These are phyloP conservation scores for Merodon equestris DNA, from an alignment of 2,888 invertebrate genomes.

Conservation along the genomic window DNA sequence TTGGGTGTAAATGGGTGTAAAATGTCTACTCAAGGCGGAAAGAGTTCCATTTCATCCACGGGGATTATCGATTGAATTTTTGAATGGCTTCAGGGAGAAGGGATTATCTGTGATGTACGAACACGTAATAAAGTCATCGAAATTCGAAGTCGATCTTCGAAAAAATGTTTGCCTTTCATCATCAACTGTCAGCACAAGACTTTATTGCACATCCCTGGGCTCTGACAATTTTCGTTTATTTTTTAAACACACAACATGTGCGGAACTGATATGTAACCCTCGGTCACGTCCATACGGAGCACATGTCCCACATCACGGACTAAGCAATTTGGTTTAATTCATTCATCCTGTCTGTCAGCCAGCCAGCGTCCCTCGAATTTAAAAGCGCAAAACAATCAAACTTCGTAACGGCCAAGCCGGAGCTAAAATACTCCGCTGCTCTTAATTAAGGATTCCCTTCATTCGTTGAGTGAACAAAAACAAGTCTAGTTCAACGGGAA, in stretches of 20 bases:
- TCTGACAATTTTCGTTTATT: no score
- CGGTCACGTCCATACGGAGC: slow-evolving; percentile 31
- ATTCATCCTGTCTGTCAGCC: not conserved
- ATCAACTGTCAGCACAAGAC: no score
- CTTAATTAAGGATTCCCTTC: no score
- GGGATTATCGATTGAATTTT: slow-evolving; percentile 30
- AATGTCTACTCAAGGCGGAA: not conserved
- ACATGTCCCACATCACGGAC: slow-evolving; percentile 26
- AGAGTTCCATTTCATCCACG: slow-evolving; percentile 6
- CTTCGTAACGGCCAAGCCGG: no score
- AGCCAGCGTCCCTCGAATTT: not conserved
- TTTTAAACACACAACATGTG: no score
- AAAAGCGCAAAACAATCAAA: not conserved
- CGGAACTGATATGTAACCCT: no score
- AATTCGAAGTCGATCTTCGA: no score
- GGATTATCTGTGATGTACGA: slow-evolving; percentile 27
- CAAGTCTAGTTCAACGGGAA: no score
- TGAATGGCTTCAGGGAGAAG: slow-evolving; percentile 35
- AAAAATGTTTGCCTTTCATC: no score
- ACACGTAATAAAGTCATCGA: no score
- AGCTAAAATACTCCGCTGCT: not conserved
- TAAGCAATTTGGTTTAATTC: not conserved
- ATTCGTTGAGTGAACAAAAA: no score
- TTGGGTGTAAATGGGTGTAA: slow-evolving; percentile 3
- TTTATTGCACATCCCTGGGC: no score